A percentile compares a stretch with the other conserved stretches of the same genome.
These are phyloP conservation scores for Onthophagus sagittarius DNA, from an alignment of 2,888 invertebrate genomes.

Conservation along the genomic window DNA sequence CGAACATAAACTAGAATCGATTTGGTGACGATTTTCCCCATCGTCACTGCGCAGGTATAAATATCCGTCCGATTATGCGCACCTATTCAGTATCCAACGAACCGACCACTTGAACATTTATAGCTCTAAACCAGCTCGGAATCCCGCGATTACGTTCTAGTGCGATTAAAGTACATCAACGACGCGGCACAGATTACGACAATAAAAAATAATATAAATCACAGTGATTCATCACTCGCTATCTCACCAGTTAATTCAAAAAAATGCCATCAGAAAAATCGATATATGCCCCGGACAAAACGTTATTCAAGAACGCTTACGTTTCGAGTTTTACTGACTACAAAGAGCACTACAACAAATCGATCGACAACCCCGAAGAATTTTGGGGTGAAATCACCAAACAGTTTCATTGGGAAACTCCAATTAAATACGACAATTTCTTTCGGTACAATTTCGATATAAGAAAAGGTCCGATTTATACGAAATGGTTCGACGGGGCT, in stretches of 20 bases:
- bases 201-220: neutral
- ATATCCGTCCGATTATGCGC: constrained; percentile 21
- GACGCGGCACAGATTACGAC: neutral
- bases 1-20: neutral
- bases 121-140: neutral
- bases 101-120: constrained; percentile 1
- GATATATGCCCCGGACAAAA: constrained; percentile 58
- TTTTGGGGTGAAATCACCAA: constrained; percentile 95
- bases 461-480: constrained; percentile 81
- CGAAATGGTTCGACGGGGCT: constrained; percentile 94
- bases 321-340: constrained; percentile 74
- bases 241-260: neutral
- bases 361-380: constrained; percentile 80
- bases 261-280: constrained; percentile 56
- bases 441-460: constrained; percentile 89
- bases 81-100: constrained; percentile 14
- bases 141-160: neutral
- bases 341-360: constrained; percentile 76
- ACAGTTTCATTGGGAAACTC: constrained; percentile 89
- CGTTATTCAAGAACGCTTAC: constrained; percentile 57
- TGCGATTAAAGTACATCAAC: constrained; percentile 1
- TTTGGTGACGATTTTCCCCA: neutral
- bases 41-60: constrained; percentile 15
- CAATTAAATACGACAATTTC: constrained; percentile 70
- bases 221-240: neutral